Percentiles rank a stretch among this genome's conserved stretches.
Conservation (phyloP, 2,113 vertebrate genomes). For the Trogon surrucura region DNA sequence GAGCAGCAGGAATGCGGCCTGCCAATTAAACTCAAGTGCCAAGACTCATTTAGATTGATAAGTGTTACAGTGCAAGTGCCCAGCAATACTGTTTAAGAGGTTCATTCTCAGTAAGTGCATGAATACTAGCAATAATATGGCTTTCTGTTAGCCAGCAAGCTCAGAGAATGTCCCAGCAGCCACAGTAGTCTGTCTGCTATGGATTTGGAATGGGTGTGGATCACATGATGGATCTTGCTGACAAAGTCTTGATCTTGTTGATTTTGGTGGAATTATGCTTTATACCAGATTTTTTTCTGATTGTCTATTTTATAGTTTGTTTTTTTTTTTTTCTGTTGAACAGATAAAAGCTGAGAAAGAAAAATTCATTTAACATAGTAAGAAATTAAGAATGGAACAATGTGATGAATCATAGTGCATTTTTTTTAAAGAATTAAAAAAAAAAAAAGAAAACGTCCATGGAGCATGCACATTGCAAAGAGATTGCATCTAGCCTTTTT, state of each 20-base stretch:
- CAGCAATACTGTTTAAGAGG: background rate
- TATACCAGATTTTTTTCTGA: background rate
- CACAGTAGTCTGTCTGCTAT: background rate
- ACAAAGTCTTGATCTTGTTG: background rate
- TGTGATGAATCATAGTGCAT: background rate
- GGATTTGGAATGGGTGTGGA: background rate
- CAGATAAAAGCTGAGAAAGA: background rate
- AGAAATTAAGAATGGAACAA: background rate
- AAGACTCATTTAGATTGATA: background rate
- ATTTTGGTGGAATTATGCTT: background rate
- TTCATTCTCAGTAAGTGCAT: background rate
- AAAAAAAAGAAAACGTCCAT: fast-evolving
- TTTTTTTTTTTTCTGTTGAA: background rate
- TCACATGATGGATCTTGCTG: background rate
- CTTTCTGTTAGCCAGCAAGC: background rate
- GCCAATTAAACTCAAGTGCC: background rate
- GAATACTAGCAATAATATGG: background rate
- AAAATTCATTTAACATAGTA: background rate
- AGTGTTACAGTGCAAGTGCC: background rate
- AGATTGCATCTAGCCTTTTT: background rate
- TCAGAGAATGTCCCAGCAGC: background rate
- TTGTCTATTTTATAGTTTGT: background rate
- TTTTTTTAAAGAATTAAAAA: background rate
- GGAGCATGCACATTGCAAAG: background rate
- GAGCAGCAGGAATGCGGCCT: background rate